Base-by-base conservation (phyloP, 2,888 invertebrate species). In the Watsonalla cultraria region DNA sequence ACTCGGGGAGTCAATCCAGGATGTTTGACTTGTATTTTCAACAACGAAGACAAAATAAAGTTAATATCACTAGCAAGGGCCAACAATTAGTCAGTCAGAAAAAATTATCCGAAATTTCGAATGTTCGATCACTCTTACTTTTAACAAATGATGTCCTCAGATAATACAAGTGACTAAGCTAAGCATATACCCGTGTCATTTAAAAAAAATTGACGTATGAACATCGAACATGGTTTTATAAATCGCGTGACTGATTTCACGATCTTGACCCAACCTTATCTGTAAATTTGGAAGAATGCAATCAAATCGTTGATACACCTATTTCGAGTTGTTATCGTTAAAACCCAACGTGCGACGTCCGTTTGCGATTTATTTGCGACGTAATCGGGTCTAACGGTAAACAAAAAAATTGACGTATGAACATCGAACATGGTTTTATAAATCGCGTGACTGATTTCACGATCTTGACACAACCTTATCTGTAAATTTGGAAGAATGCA, bases 311-410 rank as follows among this genome's bases (percentile, higher is more conserved):
- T 42, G 42, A 42, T 11, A 11, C 5, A 68, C 74, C 78, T 77
- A 83, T 80, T 88, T 89, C 79, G 86, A 80, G 65, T 59, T 66
- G 73, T 75, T 80, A 84, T 86, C 82, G 86, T 87, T 88, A 87
- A 82, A 74, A 68, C 69, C 65, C 66, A 58, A 58, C 63, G 67
- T 65, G 66, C 61, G 61, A 66, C 70, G 72, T 73, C 76, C 72
- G 68, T 68, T 64, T 57, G 76, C 82, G 81, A 88, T 88, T 86
- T 88, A 87, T 87, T 79, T 66, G 72, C 82, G 84, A 83, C 85
- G 72, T 78, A 87, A 88, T 81, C 84, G 82, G 85, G 88, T 78
- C 86, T 79, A 68, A 59, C 74, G 70, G 85, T 85, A 84, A 78
- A 83, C 72, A 66, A n/a, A n/a, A n/a, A n/a, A n/a, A n/a, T n/a